Evolutionary conservation across 2,797 vertebrate genomes (phyloP).

Genomic region (Dallia pectoralis): DNA sequence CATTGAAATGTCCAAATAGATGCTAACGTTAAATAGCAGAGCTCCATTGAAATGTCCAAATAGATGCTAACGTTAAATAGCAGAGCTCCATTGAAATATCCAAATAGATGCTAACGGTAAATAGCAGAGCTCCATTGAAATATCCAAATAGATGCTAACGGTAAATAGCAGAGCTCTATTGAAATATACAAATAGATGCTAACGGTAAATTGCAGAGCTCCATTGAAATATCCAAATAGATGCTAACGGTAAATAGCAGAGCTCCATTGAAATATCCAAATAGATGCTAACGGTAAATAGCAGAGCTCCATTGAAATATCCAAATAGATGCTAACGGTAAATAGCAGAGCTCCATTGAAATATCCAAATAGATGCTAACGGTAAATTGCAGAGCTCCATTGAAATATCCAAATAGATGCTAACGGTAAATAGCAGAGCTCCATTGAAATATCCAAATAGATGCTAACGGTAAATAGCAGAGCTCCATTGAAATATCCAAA

Average conservation of each 20-base stretch:
- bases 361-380: constrained; percentile 83
- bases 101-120: constrained; percentile 88
- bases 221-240: constrained; percentile 64
- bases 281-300: constrained; percentile 86
- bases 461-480: constrained; percentile 78
- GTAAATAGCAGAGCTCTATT: constrained; percentile 57
- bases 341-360: background rate
- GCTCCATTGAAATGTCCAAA: background rate
- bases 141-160: constrained; percentile 83
- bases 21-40: constrained; percentile 78
- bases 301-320: background rate
- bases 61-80: constrained; percentile 86
- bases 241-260: constrained; percentile 78
- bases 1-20: constrained; percentile 64
- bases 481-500: background rate
- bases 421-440: constrained; percentile 73
- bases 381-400: constrained; percentile 57
- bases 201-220: constrained; percentile 73
- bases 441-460: constrained; percentile 64
- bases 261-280: background rate
- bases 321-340: constrained; percentile 88
- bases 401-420: constrained; percentile 72
- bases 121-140: background rate
- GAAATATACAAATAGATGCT: constrained; percentile 72
- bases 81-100: background rate